phyloP scores from a whole-genome alignment of 2,888 invertebrate species.

The Poecilobothrus nobilitatus region DNA sequence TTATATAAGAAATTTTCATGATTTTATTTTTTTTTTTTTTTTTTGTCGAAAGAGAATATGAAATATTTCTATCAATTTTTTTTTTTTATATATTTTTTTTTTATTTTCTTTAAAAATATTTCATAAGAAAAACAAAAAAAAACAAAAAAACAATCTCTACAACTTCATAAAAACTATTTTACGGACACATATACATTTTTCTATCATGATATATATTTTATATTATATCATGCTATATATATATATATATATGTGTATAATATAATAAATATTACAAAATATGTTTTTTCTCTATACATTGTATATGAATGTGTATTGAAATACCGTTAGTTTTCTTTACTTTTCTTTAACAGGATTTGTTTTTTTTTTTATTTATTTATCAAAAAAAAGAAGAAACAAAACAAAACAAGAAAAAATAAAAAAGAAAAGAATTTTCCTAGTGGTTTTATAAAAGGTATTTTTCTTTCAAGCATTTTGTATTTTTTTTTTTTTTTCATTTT shows the following conservation, averaged over 20 bases:
- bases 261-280: too few relatives aligned
- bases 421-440: background rate
- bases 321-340: background rate
- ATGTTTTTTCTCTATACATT: too few relatives aligned
- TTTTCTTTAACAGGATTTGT: background rate
- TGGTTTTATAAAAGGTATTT: constrained; percentile 6
- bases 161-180: background rate
- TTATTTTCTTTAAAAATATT: background rate
- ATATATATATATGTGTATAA: too few relatives aligned
- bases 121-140: background rate
- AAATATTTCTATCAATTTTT: too few relatives aligned
- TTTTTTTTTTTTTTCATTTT: background rate
- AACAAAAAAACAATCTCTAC: background rate
- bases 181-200: too few relatives aligned
- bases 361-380: too few relatives aligned
- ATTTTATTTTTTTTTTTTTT: background rate
- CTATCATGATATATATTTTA: too few relatives aligned
- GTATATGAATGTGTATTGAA: background rate
- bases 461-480: background rate
- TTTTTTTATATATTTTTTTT: too few relatives aligned
- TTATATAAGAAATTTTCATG: background rate
- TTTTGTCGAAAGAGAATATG: background rate
- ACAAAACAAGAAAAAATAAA: too few relatives aligned
- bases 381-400: too few relatives aligned
- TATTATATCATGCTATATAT: too few relatives aligned